Conservation (phyloP, 2,113 vertebrate genomes). For the Psittacus erithacus region DNA sequence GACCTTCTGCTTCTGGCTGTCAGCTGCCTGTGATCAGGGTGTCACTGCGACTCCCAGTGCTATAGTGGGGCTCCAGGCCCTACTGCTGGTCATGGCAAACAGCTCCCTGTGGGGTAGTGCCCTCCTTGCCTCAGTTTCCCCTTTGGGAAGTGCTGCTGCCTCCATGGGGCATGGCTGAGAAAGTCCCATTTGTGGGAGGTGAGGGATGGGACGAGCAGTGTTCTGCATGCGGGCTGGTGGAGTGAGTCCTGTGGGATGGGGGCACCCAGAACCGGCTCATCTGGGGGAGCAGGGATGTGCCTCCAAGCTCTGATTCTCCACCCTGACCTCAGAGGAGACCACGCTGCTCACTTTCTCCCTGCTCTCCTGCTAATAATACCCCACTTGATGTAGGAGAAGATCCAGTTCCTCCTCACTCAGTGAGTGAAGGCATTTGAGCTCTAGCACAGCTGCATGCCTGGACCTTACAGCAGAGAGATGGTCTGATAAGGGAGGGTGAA, state of each 20-base stretch:
- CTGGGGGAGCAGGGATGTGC: fast-evolving
- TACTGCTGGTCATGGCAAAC: not conserved
- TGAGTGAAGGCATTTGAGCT: not conserved
- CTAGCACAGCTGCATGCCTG: fast-evolving
- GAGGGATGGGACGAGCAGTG: not conserved
- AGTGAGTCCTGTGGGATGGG: fast-evolving
- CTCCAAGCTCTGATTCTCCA: not conserved
- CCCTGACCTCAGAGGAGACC: fast-evolving
- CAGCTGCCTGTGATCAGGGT: not conserved
- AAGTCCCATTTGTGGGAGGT: not conserved
- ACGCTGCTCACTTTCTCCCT: not conserved
- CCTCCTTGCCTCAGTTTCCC: not conserved
- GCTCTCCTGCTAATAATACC: not conserved
- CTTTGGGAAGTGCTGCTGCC: not conserved
- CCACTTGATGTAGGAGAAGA: not conserved
- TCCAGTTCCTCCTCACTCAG: not conserved
- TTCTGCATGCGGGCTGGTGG: fast-evolving
- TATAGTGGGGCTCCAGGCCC: not conserved
- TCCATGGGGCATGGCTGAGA: fast-evolving
- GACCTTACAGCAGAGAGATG: not conserved
- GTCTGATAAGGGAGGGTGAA: not conserved
- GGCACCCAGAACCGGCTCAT: not conserved
- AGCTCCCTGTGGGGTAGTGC: not conserved
- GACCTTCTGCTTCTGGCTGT: not conserved
- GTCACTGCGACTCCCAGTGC: too few species aligned